A percentile compares a stretch with the other conserved stretches of the same genome.
These are phyloP conservation scores for Vidua macroura DNA, from an alignment of 2,113 vertebrate genomes.

Conservation along the genomic window DNA sequence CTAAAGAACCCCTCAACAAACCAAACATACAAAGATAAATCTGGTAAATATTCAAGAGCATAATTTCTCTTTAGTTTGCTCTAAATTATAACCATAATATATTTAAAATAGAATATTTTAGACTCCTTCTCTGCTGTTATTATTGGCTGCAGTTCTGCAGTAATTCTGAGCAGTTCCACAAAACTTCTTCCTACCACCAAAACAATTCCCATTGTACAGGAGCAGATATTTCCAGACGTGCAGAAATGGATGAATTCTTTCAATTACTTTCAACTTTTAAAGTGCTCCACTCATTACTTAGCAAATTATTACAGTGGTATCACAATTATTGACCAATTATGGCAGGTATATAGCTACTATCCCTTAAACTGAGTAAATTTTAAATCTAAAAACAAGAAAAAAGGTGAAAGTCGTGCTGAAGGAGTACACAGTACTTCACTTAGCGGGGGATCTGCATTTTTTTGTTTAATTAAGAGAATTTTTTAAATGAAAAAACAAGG, in stretches of 20 bases:
- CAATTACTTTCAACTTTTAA: not conserved
- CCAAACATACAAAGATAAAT: not conserved
- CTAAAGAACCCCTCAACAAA: not conserved
- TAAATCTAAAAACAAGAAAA: not conserved
- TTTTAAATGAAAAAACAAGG: not conserved
- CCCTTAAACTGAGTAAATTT: not conserved
- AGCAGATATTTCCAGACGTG: not conserved
- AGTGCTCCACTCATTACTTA: not conserved
- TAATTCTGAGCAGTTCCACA: not conserved
- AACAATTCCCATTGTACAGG: not conserved
- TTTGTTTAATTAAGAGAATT: not conserved
- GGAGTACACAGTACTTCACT: not conserved
- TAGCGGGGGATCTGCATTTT: not conserved
- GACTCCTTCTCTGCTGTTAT: not conserved
- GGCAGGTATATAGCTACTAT: not conserved
- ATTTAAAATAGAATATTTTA: not conserved
- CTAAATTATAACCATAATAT: not conserved
- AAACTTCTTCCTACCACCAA: not conserved
- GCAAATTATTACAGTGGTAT: not conserved
- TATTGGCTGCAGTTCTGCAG: not conserved
- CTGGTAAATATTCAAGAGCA: not conserved
- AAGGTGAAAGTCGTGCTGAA: not conserved
- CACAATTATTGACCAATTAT: not conserved
- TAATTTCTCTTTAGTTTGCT: not conserved
- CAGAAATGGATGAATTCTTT: not conserved